Percentiles rank a stretch among this genome's conserved stretches.
phyloP scores from a whole-genome alignment of 2,113 vertebrate genomes.

The Elgaria multicarinata region DNA sequence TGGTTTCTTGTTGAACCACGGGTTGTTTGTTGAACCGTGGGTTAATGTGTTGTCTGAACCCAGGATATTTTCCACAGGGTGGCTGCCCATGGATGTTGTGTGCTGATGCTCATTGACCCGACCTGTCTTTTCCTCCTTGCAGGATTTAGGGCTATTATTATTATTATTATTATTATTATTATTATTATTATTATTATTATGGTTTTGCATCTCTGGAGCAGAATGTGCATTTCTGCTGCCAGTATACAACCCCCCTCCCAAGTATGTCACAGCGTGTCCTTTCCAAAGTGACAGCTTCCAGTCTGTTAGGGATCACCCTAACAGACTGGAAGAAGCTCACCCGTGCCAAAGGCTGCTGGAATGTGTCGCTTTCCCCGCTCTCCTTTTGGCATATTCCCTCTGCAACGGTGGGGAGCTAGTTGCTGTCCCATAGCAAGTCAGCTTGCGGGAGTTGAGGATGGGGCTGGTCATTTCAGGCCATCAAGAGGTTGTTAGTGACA shows the following conservation, averaged over 20 bases:
- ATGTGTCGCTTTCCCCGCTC: conserved; percentile 22
- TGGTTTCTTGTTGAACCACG: too few relatives aligned
- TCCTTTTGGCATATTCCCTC: conserved; percentile 51
- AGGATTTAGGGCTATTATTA: background rate
- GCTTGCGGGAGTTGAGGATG: too few relatives aligned
- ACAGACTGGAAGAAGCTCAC: conserved; percentile 63
- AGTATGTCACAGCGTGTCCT: conserved; percentile 50
- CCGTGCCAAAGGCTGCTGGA: conserved; percentile 55
- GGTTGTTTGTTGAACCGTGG: too few relatives aligned
- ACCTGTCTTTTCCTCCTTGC: background rate
- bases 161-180: too few relatives aligned
- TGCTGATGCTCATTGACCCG: background rate
- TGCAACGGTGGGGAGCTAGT: background rate
- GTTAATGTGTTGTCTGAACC: too few relatives aligned
- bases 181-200: too few relatives aligned
- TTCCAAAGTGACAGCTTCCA: conserved; percentile 64
- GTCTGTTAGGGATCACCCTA: conserved; percentile 62
- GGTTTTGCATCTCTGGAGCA: background rate
- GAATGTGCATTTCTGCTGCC: accelerated
- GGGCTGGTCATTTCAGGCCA: conserved; percentile 24
- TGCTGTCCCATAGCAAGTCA: background rate
- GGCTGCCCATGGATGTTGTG: too few relatives aligned
- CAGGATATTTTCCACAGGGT: too few relatives aligned
- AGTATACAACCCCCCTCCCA: conserved; percentile 43
- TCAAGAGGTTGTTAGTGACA: conserved; percentile 24